These are phyloP conservation scores for Tinea pellionella DNA, from an alignment of 2,888 invertebrate species.

Conservation along the genomic window DNA sequence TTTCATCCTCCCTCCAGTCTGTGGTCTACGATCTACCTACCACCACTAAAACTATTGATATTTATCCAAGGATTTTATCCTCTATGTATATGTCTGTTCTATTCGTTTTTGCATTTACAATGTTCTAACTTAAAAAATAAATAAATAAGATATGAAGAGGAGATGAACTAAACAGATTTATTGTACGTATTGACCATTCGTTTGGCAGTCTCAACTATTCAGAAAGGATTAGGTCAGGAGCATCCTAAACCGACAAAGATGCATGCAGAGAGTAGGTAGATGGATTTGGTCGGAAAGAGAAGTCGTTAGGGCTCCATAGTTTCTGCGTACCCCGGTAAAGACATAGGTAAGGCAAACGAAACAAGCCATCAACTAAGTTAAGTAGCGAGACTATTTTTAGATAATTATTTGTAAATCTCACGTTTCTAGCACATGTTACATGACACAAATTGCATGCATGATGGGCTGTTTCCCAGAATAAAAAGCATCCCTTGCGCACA, in stretches of 20 bases:
- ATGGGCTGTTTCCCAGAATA: not conserved
- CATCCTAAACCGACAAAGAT: too few species aligned
- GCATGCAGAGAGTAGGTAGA: too few species aligned
- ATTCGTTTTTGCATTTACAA: not conserved
- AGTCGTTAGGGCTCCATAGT: too few species aligned
- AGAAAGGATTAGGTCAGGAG: too few species aligned
- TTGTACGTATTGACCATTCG: too few species aligned
- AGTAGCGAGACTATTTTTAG: not conserved
- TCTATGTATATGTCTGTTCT: not conserved
- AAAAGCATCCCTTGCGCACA: not conserved
- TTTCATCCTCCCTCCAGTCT: constrained; percentile 22
- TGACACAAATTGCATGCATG: constrained; percentile 5
- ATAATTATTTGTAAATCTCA: not conserved
- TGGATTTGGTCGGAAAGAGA: too few species aligned
- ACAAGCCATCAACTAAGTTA: not conserved
- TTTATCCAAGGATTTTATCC: constrained; percentile 15
- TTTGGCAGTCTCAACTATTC: too few species aligned
- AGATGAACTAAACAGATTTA: too few species aligned
- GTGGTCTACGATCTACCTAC: constrained; percentile 11
- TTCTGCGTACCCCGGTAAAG: too few species aligned
- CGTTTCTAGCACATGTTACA: constrained; percentile 6
- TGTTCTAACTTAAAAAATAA: too few species aligned
- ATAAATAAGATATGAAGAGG: too few species aligned
- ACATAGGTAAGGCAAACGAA: not conserved
- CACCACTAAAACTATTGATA: constrained; percentile 16